Conservation (phyloP, 1,140 invertebrate genomes). For the Oryctes rhinoceros region DNA sequence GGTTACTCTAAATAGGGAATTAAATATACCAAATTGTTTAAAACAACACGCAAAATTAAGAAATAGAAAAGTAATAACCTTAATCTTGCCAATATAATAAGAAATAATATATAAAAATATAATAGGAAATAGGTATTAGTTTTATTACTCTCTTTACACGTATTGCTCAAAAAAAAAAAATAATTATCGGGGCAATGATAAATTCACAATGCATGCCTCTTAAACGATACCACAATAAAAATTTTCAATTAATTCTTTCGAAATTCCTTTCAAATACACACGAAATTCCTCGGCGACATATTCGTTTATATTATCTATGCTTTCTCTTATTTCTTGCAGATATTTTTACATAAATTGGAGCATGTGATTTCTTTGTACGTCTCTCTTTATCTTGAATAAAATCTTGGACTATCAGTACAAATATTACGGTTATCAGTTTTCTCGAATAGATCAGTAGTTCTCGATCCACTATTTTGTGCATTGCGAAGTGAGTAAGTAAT, state of each 20-base stretch:
- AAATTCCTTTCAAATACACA: not conserved
- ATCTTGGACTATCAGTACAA: not conserved
- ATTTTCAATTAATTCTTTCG: slow-evolving; percentile 1
- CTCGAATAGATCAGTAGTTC: not conserved
- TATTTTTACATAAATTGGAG: not conserved
- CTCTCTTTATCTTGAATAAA: slow-evolving; percentile 6
- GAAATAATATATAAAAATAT: no score
- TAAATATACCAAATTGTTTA: no score
- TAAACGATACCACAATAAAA: not conserved
- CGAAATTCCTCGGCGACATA: not conserved
- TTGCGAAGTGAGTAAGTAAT: slow-evolving; percentile 17
- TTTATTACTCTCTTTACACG: no score
- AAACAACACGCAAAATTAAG: no score
- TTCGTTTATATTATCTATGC: slow-evolving; percentile 18
- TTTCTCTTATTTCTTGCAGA: not conserved
- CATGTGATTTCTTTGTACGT: slow-evolving; percentile 15
- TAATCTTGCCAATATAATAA: no score
- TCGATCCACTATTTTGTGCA: not conserved
- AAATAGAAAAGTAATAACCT: no score
- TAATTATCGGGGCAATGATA: slow-evolving; percentile 3
- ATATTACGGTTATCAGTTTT: not conserved
- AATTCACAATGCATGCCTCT: not conserved
- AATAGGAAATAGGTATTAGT: no score
- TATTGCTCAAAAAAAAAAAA: not conserved
- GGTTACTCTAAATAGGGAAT: no score